A percentile compares a stretch with the other conserved stretches of the same genome.
These are phyloP conservation scores for Trissolcus basalis DNA, from an alignment of 1,140 invertebrate species.

Conservation along the genomic window DNA sequence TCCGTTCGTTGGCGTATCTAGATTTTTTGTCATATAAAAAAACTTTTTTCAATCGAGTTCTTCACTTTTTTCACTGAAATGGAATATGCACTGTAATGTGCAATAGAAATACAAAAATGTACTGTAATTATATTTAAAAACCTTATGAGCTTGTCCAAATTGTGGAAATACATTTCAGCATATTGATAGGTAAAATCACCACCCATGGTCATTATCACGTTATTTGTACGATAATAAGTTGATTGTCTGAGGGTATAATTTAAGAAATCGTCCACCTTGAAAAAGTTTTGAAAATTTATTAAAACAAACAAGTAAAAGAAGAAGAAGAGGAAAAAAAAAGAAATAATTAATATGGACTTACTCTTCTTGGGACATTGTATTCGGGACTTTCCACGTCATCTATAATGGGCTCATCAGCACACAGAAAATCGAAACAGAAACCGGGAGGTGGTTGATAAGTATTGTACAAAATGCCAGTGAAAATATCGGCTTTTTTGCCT, in stretches of 20 bases:
- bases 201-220: conserved; percentile 94
- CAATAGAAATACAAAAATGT: too few species aligned
- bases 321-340: too few species aligned
- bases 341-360: too few species aligned
- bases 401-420: conserved; percentile 87
- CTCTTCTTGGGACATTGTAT: conserved; percentile 83
- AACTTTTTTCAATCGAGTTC: too few species aligned
- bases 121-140: conserved; percentile 65
- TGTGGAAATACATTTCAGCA: conserved; percentile 89
- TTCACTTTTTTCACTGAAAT: too few species aligned
- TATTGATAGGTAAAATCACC: conserved; percentile 94
- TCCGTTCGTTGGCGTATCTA: conserved; percentile 66
- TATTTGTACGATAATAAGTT: conserved; percentile 79
- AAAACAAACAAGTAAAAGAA: background rate
- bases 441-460: conserved; percentile 88
- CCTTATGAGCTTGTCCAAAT: conserved; percentile 93
- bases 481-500: conserved; percentile 80
- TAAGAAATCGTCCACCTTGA: conserved; percentile 32
- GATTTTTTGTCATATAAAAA: background rate
- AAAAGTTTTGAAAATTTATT: too few species aligned
- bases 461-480: conserved; percentile 85
- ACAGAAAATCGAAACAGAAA: conserved; percentile 93
- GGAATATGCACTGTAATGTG: too few species aligned
- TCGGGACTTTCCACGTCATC: conserved; percentile 83
- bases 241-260: conserved; percentile 69